Conservation (phyloP, 2,797 vertebrate species). For the Argyrosomus regius region DNA sequence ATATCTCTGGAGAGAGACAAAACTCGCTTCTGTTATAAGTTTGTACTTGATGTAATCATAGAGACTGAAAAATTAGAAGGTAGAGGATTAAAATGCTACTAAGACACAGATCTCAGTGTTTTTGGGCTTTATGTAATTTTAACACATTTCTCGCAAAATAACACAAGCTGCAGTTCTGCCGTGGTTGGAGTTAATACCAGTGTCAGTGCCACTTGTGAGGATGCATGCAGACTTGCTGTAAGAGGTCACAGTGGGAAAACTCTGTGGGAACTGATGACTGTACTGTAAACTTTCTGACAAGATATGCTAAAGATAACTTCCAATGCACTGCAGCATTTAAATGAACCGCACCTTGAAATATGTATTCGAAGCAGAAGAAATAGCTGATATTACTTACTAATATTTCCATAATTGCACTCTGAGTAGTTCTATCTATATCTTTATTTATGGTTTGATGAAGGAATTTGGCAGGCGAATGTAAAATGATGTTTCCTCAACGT, state of each 20-base stretch:
- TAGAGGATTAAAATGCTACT: background rate
- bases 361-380: background rate
- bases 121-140: background rate
- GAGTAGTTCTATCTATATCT: slow-evolving; percentile 20
- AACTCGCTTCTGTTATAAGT: no score
- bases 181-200: background rate
- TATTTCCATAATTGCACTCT: slow-evolving; percentile 32
- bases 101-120: background rate
- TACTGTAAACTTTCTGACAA: slow-evolving; percentile 19
- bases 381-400: slow-evolving; percentile 4
- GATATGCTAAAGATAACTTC: slow-evolving; percentile 9
- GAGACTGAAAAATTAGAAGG: background rate
- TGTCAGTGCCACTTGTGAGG: background rate
- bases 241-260: background rate
- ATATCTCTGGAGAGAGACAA: background rate
- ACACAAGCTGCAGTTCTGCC: background rate
- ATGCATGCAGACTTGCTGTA: background rate
- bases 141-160: background rate
- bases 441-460: slow-evolving; percentile 15
- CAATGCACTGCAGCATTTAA: slow-evolving; percentile 12
- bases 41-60: background rate
- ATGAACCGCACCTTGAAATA: slow-evolving; percentile 12
- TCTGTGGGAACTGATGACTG: slow-evolving; percentile 29
- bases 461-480: slow-evolving; percentile 13
- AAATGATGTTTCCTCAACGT: slow-evolving; percentile 3